Base-by-base conservation (phyloP, 2,888 invertebrate species). In the Drosophila nigricruria region DNA sequence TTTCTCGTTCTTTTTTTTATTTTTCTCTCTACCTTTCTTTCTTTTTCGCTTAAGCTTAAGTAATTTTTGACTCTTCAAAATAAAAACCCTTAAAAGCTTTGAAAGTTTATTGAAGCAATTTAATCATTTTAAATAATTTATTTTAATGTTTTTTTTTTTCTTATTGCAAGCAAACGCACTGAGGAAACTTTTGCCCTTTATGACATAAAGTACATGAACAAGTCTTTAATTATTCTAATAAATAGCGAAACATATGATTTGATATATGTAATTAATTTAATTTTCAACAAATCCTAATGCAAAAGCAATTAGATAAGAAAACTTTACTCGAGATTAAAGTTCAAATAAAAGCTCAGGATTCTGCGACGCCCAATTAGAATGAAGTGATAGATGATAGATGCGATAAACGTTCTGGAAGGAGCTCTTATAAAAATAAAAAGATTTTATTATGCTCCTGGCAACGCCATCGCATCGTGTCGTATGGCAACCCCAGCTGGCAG, bases 401-500 rank as follows among this genome's bases (percentile, higher is more conserved):
- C 40, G 40, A 69, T 69, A 58, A 59, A 18, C 32, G 20, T 18
- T 16, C 8, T 50, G n/a, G 10, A 23, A 38, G 53, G 12, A 43
- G 36, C 43, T 49, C 45, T n/a, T n/a, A 18, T 36, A 18, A 10
- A 5, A 18, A 47, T 32, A 18, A 1, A 45, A 14, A 53, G 43
- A 45, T 25, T 45, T 27, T 54, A 34, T 49, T 38, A 20, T 34
- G 54, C 10, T 20, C 10, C 20, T 45, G 56, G 67, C 67, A 64
- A 25, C 38, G 40, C 25, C 36, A 23, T 4, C 32, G 34, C 16
- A 36, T 32, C 42, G 30, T 20, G 12, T 34, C 42, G 66, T 16
- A 34, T 50, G 73, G 54, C 78, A 74, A 62, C 75, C 70, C 77
- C 52, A 70, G 67, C 77, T 23, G 23, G 52, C 77, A 36, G 52